Conservation (phyloP, 2,113 vertebrate species). For the Melanostigma gelatinosum region DNA sequence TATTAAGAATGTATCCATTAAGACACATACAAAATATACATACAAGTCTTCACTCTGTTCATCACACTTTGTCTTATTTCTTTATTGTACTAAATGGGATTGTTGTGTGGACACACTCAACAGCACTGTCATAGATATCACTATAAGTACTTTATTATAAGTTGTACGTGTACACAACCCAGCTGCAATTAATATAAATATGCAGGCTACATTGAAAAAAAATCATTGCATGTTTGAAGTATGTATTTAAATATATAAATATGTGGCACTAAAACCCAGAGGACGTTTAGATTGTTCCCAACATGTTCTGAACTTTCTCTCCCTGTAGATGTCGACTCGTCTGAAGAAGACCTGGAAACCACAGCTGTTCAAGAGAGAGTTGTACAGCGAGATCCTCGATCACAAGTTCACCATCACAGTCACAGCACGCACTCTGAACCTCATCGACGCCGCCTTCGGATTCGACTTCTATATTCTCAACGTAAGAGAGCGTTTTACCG, state of each 20-base stretch:
- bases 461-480: constrained; percentile 97
- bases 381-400: constrained; percentile 96
- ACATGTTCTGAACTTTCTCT: not conserved
- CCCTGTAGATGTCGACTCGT: constrained; percentile 84
- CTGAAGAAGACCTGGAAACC: constrained; percentile 92
- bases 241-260: not conserved
- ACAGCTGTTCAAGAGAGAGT: constrained; percentile 87
- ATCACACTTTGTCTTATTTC: not conserved
- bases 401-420: constrained; percentile 87
- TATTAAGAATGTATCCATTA: not conserved
- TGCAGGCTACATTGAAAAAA: not conserved
- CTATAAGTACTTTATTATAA: not conserved
- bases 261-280: not conserved
- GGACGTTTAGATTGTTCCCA: too few species aligned
- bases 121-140: not conserved
- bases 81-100: not conserved
- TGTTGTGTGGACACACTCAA: not conserved
- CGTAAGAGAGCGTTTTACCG: constrained; percentile 66
- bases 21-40: not conserved
- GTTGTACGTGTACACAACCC: not conserved
- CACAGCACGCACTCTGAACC: constrained; percentile 89
- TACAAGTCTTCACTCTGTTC: not conserved
- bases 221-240: not conserved
- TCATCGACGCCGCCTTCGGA: constrained; percentile 90
- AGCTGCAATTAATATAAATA: not conserved